Base-by-base conservation (phyloP, 2,797 vertebrate species). In the Eulemur coronatus region DNA sequence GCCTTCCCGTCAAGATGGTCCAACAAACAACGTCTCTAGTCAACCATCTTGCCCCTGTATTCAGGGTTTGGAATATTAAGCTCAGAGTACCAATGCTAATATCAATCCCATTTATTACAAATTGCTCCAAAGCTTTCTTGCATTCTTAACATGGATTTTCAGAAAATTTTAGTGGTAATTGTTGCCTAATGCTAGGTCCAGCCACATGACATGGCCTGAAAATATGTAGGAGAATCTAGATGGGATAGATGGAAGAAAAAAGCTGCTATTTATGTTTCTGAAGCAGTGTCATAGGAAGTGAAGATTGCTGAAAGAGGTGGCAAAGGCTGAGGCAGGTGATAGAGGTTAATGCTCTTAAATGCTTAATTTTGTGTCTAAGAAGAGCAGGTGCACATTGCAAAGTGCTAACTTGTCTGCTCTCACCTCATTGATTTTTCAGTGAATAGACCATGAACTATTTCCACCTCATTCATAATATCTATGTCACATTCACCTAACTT, bases 401-500 rank as follows among this genome's bases (percentile, higher is more conserved):
- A 46, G 33, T 38, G 70, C 50, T 91, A 43, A 63, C 70, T 90
- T 75, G 14, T 55, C 59, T 87, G 72, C 59, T 87, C 41, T 93
- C 81, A 79, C 75, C 17, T 91, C 63, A 86, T 46, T 93, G 94
- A 96, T 94, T 96, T 97, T 96, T 63, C 78, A 95, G 72, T 76
- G 79, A 95, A 48, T 41, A 93, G 52, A 84, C 38, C 1, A 2
- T 70, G 91, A 94, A 93, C 67, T 89, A 26, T 91, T 91, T 63
- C 88, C 46, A 65, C 8, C 52, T 84, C 82, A 81, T 96, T 94
- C 86, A 87, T 96, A 96, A 69, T 84, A 85, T 55, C 73, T 86
- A 28, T 94, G 93, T 94, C 82, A 67, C 72, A 41, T 80, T 91
- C 87, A 48, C n/a, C 38, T 94, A 55, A 84, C 80, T 72, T 95